Conservation (phyloP, 2,888 invertebrate genomes). For the Acleris cristana region DNA sequence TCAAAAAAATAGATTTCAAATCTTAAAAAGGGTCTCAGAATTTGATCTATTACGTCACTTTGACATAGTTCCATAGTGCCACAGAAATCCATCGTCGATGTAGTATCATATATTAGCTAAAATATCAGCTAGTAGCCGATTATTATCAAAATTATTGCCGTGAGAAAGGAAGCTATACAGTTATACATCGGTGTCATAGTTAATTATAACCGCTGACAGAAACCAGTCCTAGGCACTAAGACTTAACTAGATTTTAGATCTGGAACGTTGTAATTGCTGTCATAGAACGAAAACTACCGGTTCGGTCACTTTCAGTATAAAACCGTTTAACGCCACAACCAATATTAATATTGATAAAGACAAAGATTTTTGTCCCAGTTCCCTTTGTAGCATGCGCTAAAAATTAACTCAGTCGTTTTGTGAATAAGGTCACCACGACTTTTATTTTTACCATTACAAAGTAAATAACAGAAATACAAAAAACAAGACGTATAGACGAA, state of each 20-base stretch:
- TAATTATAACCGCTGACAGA: constrained; percentile 22
- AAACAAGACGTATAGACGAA: not conserved
- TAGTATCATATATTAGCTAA: no score
- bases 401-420: no score
- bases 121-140: no score
- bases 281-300: constrained; percentile 5
- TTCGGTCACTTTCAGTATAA: not conserved
- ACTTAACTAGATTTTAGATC: constrained; percentile 23
- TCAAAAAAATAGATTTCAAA: no score
- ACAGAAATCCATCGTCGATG: no score
- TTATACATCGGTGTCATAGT: constrained; percentile 22
- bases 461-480: not conserved
- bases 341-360: not conserved
- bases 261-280: constrained; percentile 14
- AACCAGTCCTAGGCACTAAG: constrained; percentile 28
- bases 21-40: no score
- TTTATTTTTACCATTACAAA: no score
- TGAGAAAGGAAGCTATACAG: constrained; percentile 31
- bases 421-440: no score
- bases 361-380: not conserved
- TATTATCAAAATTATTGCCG: constrained; percentile 11
- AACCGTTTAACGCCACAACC: not conserved
- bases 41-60: no score
- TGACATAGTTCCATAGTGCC: no score
- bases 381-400: no score